Evolutionary conservation across 2,888 invertebrate genomes (phyloP), one percentile per base, ranked within the genome.

Genomic region (Polymixis lichenea): DNA sequence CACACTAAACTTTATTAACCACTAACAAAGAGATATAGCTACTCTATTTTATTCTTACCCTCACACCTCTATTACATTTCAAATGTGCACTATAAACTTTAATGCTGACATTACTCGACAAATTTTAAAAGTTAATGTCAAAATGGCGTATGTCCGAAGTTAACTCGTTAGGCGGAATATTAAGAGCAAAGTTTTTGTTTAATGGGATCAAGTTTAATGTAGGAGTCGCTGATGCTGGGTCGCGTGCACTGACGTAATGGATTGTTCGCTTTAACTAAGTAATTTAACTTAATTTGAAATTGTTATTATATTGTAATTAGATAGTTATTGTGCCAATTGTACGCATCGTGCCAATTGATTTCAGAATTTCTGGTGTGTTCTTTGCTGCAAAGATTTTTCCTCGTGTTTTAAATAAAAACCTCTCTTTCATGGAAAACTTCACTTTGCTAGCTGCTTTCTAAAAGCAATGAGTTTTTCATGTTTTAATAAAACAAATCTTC

Each of bases 111-210:
- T 86, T 81, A 84, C 65, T 76, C 66, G 81, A 77, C 84, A 77
- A 84, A 87, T 88, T 84, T 89, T 89, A 91, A 91, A 90, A 91
- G 86, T 88, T 91, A 91, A 92, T 91, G 90, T 91, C 92, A 85
- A 84, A 90, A 91, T 91, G 89, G 87, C 89, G 86, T 86, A 90
- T 89, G 90, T 85, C 72, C 86, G 83, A 94, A 95, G 94, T 95
- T 95, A 91, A 88, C 93, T 94, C 95, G 91, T 95, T 95, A 94
- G 88, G 89, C 91, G 87, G 90, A 94, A 92, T 94, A 94, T 95
- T 93, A 94, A 94, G 92, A 92, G 93, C 82, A 94, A 95, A 95
- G 95, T 95, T 95, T 93, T 92, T 92, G 92, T 91, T 89, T 93
- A 93, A 95, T 93, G 93, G 90, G 78, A 86, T 84, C 81, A 93